A percentile compares a stretch with the other conserved stretches of the same genome.
These are phyloP conservation scores for Scyliorhinus canicula DNA, from an alignment of 2,797 vertebrate species.

Conservation along the genomic window DNA sequence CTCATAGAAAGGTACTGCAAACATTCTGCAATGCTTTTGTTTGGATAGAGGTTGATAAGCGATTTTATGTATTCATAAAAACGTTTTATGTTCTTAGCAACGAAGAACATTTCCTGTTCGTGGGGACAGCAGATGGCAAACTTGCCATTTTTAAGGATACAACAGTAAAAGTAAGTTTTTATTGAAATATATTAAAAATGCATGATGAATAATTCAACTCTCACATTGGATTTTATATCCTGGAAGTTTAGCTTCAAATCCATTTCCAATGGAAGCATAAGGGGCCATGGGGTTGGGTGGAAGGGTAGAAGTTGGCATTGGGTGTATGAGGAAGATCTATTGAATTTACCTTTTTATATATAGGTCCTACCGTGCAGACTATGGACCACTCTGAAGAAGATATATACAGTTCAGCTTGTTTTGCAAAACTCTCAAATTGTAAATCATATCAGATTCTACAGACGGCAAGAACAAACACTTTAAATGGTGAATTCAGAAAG, in stretches of 20 bases:
- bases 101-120: constrained; percentile 76
- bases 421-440: too few relatives aligned
- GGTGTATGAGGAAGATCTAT: too few relatives aligned
- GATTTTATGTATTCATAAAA: constrained; percentile 36
- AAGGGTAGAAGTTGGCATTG: too few relatives aligned
- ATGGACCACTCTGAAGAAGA: too few relatives aligned
- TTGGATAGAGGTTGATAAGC: not conserved
- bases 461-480: too few relatives aligned
- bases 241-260: not conserved
- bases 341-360: too few relatives aligned
- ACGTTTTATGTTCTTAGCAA: constrained; percentile 53
- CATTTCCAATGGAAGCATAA: not conserved
- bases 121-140: constrained; percentile 80
- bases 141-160: constrained; percentile 83
- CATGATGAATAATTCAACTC: not conserved
- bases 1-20: not conserved
- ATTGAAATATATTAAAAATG: not conserved
- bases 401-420: too few relatives aligned
- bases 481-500: too few relatives aligned
- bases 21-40: not conserved
- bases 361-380: too few relatives aligned
- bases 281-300: too few relatives aligned
- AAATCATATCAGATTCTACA: too few relatives aligned
- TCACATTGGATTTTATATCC: not conserved
- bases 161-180: constrained; percentile 68